phyloP scores from a whole-genome alignment of 2,113 vertebrate genomes.

The Pogona vitticeps region DNA sequence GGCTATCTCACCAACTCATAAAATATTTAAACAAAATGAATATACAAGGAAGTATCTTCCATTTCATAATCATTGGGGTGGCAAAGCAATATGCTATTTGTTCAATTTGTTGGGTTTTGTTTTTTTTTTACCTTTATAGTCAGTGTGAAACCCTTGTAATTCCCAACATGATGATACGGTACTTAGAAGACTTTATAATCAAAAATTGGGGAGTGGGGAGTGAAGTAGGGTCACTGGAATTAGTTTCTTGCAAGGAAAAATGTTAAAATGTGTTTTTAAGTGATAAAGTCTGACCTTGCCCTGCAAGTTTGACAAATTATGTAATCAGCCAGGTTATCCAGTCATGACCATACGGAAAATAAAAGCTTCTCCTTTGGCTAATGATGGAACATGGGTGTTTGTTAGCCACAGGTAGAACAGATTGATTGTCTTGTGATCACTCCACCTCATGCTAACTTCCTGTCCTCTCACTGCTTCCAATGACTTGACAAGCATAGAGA shows the following conservation, averaged over 20 bases:
- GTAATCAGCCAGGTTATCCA: conserved; percentile 68
- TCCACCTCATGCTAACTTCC: neutral
- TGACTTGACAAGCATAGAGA: neutral
- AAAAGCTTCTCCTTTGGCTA: conserved; percentile 68
- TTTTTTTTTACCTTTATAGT: conserved; percentile 7
- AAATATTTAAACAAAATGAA: neutral
- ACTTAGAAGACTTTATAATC: neutral
- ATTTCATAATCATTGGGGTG: conserved; percentile 20
- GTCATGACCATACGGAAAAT: conserved; percentile 70
- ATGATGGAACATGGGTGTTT: conserved; percentile 60
- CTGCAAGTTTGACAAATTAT: conserved; percentile 69
- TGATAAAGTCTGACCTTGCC: conserved; percentile 70
- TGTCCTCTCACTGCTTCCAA: conserved; percentile 23
- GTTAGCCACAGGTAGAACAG: conserved; percentile 45
- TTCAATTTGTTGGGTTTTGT: conserved; percentile 40
- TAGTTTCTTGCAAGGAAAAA: neutral
- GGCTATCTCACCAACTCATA: neutral
- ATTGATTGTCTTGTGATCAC: conserved; percentile 51
- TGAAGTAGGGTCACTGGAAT: conserved; percentile 2
- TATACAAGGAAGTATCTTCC: conserved; percentile 38
- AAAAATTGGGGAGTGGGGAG: neutral
- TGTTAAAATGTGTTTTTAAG: conserved; percentile 48
- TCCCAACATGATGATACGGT: conserved; percentile 1
- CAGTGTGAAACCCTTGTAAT: conserved; percentile 7
- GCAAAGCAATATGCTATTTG: conserved; percentile 11